A percentile compares a stretch with the other conserved stretches of the same genome.
These are phyloP conservation scores for Leucophora obtusa DNA, from an alignment of 2,888 invertebrate species.

Conservation along the genomic window DNA sequence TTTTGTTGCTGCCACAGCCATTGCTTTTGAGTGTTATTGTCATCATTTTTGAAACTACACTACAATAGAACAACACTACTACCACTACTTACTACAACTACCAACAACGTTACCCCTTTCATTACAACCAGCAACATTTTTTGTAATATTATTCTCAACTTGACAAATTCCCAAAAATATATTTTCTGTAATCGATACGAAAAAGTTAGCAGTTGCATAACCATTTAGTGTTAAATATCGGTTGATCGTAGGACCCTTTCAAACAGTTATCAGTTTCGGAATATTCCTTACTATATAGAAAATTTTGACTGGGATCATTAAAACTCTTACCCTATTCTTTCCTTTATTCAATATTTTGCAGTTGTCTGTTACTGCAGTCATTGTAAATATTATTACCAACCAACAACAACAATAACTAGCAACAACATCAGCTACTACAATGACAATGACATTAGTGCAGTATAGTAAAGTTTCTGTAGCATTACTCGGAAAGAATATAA, in stretches of 20 bases:
- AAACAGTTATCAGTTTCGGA: no score
- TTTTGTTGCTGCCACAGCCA: conserved; percentile 57
- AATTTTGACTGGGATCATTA: conserved; percentile 9
- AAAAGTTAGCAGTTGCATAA: no score
- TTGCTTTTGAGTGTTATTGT: conserved; percentile 65
- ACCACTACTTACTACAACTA: conserved; percentile 17
- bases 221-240: no score
- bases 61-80: conserved; percentile 17
- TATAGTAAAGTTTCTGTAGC: conserved; percentile 23
- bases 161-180: no score
- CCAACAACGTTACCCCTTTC: conserved; percentile 3
- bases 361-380: conserved; percentile 56
- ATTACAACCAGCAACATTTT: neutral
- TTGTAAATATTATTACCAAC: conserved; percentile 62
- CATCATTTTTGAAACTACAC: conserved; percentile 58
- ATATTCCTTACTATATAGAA: no score
- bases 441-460: conserved; percentile 47
- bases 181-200: no score
- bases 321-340: conserved; percentile 33
- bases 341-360: conserved; percentile 3
- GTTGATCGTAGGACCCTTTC: no score
- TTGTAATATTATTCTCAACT: no score
- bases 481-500: conserved; percentile 31
- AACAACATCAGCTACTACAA: conserved; percentile 54
- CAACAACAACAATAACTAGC: conserved; percentile 26